Percentiles rank a stretch among this genome's conserved stretches.
Evolutionary conservation across 2,888 invertebrate genomes (phyloP).

Genomic region (Pocota personata): DNA sequence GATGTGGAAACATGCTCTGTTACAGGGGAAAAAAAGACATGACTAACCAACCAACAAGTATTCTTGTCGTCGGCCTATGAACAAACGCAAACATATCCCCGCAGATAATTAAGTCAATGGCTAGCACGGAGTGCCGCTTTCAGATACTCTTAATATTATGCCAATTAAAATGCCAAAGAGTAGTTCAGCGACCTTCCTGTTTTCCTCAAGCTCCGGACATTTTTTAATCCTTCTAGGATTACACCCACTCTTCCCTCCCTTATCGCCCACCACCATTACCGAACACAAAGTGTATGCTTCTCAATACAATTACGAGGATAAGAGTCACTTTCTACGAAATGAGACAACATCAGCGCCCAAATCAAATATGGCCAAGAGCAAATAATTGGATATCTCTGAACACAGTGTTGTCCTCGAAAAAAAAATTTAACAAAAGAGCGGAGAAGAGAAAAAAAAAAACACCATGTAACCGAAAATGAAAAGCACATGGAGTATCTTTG

Average conservation of each 20-base stretch:
- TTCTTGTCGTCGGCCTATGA: background rate
- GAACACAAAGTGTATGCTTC: slow-evolving; percentile 8
- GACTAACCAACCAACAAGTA: background rate
- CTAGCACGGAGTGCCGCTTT: background rate
- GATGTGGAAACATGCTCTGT: slow-evolving; percentile 49
- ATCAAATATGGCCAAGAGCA: slow-evolving; percentile 8
- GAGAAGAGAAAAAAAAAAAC: background rate
- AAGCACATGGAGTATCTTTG: background rate
- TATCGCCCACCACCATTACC: background rate
- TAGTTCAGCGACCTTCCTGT: background rate
- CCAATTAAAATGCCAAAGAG: slow-evolving; percentile 32
- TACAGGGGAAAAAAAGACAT: slow-evolving; percentile 17
- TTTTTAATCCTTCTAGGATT: slow-evolving; percentile 20
- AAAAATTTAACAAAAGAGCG: background rate
- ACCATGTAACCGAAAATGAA: background rate
- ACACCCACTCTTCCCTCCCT: background rate
- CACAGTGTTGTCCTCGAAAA: background rate
- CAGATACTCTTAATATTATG: background rate
- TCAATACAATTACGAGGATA: slow-evolving; percentile 36
- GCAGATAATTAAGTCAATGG: slow-evolving; percentile 27
- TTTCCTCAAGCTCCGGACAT: too few species aligned
- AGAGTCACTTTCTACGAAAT: slow-evolving; percentile 19
- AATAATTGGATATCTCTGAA: slow-evolving; percentile 25
- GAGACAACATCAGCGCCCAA: background rate
- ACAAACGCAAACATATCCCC: background rate